Conservation (phyloP, 2,797 vertebrate genomes). For the Taenioides sp. region DNA sequence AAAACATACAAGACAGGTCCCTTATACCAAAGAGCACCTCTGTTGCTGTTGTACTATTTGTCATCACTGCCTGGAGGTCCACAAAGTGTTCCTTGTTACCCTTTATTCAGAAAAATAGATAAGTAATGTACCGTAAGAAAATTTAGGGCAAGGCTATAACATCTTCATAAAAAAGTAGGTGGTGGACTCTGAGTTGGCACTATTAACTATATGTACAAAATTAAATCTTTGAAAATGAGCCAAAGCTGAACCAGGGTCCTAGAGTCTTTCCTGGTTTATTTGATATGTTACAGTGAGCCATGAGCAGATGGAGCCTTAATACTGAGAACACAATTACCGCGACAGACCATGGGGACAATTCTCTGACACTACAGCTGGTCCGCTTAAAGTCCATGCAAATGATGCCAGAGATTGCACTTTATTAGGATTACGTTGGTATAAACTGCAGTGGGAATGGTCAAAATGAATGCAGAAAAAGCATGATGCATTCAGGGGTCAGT, state of each 20-base stretch:
- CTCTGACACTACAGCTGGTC: conserved; percentile 41
- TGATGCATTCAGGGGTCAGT: conserved; percentile 10
- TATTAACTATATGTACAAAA: neutral
- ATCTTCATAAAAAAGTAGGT: no score
- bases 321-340: conserved; percentile 1
- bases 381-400: conserved; percentile 42
- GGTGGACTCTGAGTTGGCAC: neutral
- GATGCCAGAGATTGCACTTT: conserved; percentile 40
- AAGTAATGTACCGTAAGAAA: no score
- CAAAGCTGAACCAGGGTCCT: neutral
- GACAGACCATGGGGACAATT: conserved; percentile 20
- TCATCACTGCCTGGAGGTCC: no score
- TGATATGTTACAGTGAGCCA: neutral
- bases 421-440: conserved; percentile 48
- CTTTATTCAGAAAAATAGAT: no score
- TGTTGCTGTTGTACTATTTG: no score
- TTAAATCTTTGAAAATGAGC: neutral
- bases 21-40: no score
- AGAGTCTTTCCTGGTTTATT: neutral
- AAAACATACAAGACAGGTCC: no score
- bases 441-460: conserved; percentile 31
- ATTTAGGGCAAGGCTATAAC: no score
- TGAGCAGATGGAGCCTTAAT: conserved; percentile 17
- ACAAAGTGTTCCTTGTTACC: no score
- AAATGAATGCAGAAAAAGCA: conserved; percentile 30